phyloP scores from a whole-genome alignment of 2,113 vertebrate genomes.

The Hemichromis elongatus region DNA sequence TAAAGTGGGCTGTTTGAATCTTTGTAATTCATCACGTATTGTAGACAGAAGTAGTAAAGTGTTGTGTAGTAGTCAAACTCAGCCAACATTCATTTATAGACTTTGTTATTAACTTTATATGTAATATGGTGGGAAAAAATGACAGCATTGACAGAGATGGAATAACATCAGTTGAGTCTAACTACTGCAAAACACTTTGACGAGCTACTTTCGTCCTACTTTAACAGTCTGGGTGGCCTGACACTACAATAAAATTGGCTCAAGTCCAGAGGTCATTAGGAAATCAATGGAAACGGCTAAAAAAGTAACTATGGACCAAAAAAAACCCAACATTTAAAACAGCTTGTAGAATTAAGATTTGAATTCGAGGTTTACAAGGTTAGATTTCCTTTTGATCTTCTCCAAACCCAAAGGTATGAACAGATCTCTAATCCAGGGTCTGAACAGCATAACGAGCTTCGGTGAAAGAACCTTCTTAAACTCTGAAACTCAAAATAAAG shows the following conservation, averaged over 20 bases:
- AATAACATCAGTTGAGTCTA: too few species aligned
- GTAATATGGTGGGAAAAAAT: neutral
- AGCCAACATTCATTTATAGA: neutral
- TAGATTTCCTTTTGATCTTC: neutral
- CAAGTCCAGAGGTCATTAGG: neutral
- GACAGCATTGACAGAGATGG: too few species aligned
- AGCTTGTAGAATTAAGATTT: neutral
- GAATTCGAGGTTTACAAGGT: neutral
- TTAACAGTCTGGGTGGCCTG: too few species aligned
- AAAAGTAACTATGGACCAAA: neutral
- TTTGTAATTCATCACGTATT: neutral
- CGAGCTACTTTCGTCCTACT: neutral
- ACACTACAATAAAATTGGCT: neutral
- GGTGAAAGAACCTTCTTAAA: neutral
- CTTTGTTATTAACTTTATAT: neutral
- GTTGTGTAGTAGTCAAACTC: neutral
- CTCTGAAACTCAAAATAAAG: neutral
- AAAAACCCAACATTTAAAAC: neutral
- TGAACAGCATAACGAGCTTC: neutral
- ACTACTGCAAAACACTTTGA: neutral
- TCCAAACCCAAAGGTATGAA: neutral
- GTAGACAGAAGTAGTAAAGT: neutral
- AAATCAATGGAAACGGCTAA: neutral
- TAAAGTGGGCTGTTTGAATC: neutral
- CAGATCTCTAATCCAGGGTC: neutral